Conservation (phyloP, 30 jellyfish, hydroid and myxozoan species). For the Aurelia aurita complex sp. Pacific region DNA sequence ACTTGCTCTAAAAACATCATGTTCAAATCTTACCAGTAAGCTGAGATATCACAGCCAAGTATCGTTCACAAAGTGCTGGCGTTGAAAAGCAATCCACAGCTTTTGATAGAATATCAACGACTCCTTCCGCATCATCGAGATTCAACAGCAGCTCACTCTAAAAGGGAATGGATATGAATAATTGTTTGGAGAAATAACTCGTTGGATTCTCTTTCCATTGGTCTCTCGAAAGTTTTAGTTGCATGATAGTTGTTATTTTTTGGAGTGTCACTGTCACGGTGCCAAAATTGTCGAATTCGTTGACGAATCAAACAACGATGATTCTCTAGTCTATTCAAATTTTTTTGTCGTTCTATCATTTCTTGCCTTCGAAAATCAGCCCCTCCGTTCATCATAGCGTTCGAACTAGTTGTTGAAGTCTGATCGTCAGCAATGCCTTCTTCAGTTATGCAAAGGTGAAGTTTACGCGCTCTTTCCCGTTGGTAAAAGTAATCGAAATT, state of each 20-base stretch:
- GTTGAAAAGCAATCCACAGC: slow-evolving; percentile 41
- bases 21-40: slow-evolving; percentile 3
- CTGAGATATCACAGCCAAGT: slow-evolving; percentile 17
- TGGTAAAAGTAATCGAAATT: slow-evolving; percentile 94
- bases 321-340: slow-evolving; percentile 64
- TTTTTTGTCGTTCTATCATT: slow-evolving; percentile 74
- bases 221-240: not conserved
- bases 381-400: slow-evolving; percentile 2
- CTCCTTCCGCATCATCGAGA: slow-evolving; percentile 53
- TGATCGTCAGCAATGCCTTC: not conserved
- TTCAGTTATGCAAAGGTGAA: slow-evolving; percentile 58
- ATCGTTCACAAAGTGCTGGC: slow-evolving; percentile 45
- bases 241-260: not conserved
- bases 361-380: slow-evolving; percentile 45
- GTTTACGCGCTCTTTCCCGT: slow-evolving; percentile 82
- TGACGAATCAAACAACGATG: slow-evolving; percentile 42
- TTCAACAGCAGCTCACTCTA: slow-evolving; percentile 54
- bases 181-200: too few species aligned
- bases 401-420: not conserved
- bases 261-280: not conserved
- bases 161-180: too few species aligned
- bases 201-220: slow-evolving; percentile 57
- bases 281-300: slow-evolving; percentile 15
- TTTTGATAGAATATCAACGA: slow-evolving; percentile 28
- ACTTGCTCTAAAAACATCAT: not conserved